Evolutionary conservation across 2,888 invertebrate genomes (phyloP), one percentile per base, ranked within the genome.

Genomic region (Scaptomyza caliginosa): DNA sequence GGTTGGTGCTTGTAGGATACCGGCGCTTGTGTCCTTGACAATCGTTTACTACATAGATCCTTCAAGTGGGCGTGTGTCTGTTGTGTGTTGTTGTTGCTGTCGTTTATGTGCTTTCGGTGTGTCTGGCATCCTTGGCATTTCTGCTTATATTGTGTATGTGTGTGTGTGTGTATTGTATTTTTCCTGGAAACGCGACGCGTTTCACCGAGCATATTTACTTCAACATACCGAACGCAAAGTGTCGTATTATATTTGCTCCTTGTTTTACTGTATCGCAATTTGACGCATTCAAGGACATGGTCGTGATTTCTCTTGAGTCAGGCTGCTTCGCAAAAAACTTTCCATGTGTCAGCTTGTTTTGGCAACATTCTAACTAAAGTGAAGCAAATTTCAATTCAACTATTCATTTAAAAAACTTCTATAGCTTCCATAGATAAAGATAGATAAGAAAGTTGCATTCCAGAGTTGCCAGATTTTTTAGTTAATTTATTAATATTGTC

Each of bases 11-110:
- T 16, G n/a, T 64, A 64, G 57, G 63, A 71, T 46, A 39, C 77
- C 86, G 79, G 70, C 67, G 71, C 82, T 79, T 63, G 78, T 77
- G 87, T 87, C 83, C 85, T 86, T 83, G 87, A 85, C 69, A 85
- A 62, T 66, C 74, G 57, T 64, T 70, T 71, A 58, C 65, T 48
- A 26, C 42, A 30, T 40, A 39, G 40, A 52, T 32, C 38, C 67
- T 48, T 50, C 45, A 63, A 63, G 54, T 67, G 62, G 54, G 45
- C 50, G 49, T 48, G 38, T 23, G 56, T 19, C 16, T 34, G 43
- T 56, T 17, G 48, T 26, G 52, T 54, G 39, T 4, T 24, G 23
- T 24, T 42, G 42, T 16, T 4, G 26, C 0, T 10, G 1, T 43
- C n/a, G n/a, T 10, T 17, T 38, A 6, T 7, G 48, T 38, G 45